These are phyloP conservation scores for Gnatocerus cornutus DNA, from an alignment of 2,888 invertebrate genomes.

Conservation along the genomic window DNA sequence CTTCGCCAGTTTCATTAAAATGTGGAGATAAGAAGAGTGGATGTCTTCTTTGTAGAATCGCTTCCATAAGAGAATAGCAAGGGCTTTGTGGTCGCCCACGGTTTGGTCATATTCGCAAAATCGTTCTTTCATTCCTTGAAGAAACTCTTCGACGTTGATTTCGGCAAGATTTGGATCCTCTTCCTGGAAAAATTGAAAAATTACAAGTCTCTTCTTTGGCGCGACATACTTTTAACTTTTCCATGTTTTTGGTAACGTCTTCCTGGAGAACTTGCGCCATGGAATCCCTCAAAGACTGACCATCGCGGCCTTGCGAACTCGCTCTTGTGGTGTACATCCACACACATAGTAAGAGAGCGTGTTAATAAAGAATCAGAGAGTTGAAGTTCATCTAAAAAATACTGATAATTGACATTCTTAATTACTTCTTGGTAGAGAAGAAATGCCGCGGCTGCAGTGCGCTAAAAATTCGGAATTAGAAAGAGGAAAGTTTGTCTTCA, in stretches of 20 bases:
- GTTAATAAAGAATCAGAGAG: slow-evolving; percentile 91
- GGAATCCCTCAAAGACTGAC: slow-evolving; percentile 80
- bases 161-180: neutral
- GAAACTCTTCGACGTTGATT: neutral
- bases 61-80: slow-evolving; percentile 91
- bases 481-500: too few relatives aligned
- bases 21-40: slow-evolving; percentile 72
- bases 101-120: slow-evolving; percentile 88
- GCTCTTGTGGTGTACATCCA: slow-evolving; percentile 89
- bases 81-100: slow-evolving; percentile 81
- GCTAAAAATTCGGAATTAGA: slow-evolving; percentile 70
- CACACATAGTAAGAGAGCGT: slow-evolving; percentile 92
- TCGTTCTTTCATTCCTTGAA: slow-evolving; percentile 74
- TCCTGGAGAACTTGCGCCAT: slow-evolving; percentile 67
- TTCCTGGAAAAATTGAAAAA: slow-evolving; percentile 70
- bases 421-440: slow-evolving; percentile 82
- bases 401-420: slow-evolving; percentile 78
- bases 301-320: slow-evolving; percentile 87
- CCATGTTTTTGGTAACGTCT: slow-evolving; percentile 79
- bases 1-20: slow-evolving; percentile 81
- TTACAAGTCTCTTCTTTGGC: slow-evolving; percentile 74
- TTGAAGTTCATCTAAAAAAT: slow-evolving; percentile 81
- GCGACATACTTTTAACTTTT: neutral
- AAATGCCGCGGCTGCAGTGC: slow-evolving; percentile 77
- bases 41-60: slow-evolving; percentile 81